phyloP scores from a whole-genome alignment of 1,140 invertebrate species.

The Microplitis demolitor region DNA sequence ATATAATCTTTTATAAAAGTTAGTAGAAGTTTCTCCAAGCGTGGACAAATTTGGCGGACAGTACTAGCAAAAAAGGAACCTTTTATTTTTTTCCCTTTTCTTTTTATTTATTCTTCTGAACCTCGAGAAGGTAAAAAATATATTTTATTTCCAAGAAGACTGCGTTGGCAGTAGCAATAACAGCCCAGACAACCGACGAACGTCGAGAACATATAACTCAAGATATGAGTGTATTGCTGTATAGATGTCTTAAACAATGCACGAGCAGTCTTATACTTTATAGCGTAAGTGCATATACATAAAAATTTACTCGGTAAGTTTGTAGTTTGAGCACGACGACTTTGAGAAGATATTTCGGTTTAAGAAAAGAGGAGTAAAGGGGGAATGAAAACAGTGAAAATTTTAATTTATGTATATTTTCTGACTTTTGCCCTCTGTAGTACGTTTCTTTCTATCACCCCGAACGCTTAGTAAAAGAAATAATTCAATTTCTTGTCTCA shows the following conservation, averaged over 20 bases:
- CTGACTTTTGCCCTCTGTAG: too few species aligned
- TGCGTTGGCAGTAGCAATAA: not conserved
- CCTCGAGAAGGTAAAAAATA: not conserved
- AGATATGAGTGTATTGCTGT: not conserved
- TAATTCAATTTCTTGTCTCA: too few species aligned
- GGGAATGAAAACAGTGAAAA: too few species aligned
- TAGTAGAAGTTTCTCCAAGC: conserved; percentile 14
- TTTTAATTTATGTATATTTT: too few species aligned
- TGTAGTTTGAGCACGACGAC: not conserved
- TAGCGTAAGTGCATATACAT: not conserved
- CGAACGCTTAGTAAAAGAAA: too few species aligned
- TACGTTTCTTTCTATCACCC: too few species aligned
- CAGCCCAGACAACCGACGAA: not conserved
- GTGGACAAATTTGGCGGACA: conserved; percentile 12
- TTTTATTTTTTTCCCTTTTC: not conserved
- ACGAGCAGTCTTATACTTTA: not conserved
- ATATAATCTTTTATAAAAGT: conserved; percentile 16
- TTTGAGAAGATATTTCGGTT: not conserved
- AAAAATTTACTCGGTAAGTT: conserved; percentile 1
- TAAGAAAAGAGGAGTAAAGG: too few species aligned
- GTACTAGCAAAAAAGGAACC: conserved; percentile 1
- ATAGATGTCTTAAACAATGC: not conserved
- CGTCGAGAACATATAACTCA: too few species aligned
- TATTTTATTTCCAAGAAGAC: not conserved
- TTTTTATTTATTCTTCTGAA: not conserved